Evolutionary conservation across 2,113 vertebrate genomes (phyloP).

Genomic region (Recurvirostra avosetta): DNA sequence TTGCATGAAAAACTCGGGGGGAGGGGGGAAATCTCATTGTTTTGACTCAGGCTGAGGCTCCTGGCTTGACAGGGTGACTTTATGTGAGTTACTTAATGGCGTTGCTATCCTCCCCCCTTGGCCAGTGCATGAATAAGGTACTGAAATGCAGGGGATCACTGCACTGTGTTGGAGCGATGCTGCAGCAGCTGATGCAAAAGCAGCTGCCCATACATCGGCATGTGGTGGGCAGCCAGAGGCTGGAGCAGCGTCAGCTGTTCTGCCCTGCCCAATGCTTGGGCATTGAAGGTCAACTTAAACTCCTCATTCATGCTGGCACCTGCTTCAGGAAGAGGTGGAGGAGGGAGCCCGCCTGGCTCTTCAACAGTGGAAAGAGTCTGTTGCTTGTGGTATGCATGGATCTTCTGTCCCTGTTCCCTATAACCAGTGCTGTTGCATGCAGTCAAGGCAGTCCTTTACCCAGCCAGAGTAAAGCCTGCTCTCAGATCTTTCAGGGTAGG

Average conservation of each 20-base stretch:
- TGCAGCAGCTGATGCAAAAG: background rate
- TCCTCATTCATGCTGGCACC: background rate
- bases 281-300: background rate
- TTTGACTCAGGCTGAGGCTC: background rate
- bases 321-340: background rate
- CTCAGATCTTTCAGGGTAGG: background rate
- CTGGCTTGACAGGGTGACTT: background rate
- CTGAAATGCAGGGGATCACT: background rate
- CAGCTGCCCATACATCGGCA: rapidly evolving
- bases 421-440: rapidly evolving
- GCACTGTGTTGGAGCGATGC: rapidly evolving
- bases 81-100: background rate
- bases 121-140: background rate
- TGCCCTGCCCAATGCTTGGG: background rate
- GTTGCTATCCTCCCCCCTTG: background rate
- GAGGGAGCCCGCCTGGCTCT: background rate
- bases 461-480: background rate
- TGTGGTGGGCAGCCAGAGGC: background rate
- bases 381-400: background rate
- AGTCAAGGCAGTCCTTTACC: background rate
- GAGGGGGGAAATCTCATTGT: background rate
- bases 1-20: background rate
- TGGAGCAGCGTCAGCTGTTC: background rate
- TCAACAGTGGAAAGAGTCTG: background rate
- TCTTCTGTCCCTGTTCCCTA: background rate